phyloP scores from a whole-genome alignment of 2,113 vertebrate species.

The Scolopax mira region DNA sequence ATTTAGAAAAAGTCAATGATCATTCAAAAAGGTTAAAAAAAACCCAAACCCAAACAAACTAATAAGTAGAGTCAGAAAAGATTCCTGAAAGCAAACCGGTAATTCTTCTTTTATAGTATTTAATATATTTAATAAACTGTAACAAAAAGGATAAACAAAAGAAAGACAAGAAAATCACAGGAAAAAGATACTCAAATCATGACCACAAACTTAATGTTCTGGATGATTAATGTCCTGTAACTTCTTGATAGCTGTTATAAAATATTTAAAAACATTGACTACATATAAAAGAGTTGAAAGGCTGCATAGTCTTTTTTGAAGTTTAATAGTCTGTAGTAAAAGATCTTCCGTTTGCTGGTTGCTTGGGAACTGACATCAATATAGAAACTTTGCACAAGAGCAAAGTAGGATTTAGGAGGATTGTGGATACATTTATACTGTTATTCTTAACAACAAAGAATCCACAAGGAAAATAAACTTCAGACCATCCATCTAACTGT shows the following conservation, averaged over 20 bases:
- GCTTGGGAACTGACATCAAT: not conserved
- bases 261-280: slow-evolving; percentile 7
- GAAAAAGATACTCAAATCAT: not conserved
- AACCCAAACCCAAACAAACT: not conserved
- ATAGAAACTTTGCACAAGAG: not conserved
- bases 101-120: not conserved
- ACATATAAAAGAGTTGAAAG: not conserved
- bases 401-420: not conserved
- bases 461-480: not conserved
- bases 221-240: not conserved
- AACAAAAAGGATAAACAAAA: not conserved
- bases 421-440: not conserved
- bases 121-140: not conserved
- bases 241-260: not conserved
- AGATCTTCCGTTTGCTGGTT: not conserved
- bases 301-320: not conserved
- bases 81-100: not conserved
- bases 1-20: not conserved
- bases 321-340: not conserved
- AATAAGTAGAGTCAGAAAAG: not conserved
- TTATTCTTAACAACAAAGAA: not conserved
- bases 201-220: not conserved
- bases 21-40: not conserved
- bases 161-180: not conserved
- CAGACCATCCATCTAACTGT: not conserved